A percentile compares a stretch with the other conserved stretches of the same genome.
These are phyloP conservation scores for Molossus molossus DNA, from an alignment of 2,797 vertebrate genomes.

Conservation along the genomic window DNA sequence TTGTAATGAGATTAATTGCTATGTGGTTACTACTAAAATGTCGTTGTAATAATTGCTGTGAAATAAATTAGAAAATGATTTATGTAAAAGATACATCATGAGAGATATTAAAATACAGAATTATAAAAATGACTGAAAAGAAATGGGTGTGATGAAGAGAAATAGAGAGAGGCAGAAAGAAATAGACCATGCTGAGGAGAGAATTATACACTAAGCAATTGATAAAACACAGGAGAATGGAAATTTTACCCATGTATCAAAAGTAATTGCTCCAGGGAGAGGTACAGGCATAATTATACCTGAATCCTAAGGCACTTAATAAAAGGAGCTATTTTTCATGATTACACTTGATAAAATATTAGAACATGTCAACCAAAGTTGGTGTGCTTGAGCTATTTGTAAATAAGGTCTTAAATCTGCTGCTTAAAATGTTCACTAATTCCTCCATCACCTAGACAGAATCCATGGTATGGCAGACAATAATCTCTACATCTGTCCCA, in stretches of 20 bases:
- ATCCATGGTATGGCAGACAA: background rate
- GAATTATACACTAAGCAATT: slow-evolving; percentile 19
- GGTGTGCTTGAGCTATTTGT: background rate
- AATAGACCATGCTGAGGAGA: background rate
- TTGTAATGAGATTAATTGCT: slow-evolving; percentile 68
- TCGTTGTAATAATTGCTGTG: slow-evolving; percentile 75
- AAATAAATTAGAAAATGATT: slow-evolving; percentile 80
- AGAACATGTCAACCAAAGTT: background rate
- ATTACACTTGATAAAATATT: background rate
- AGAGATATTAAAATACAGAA: slow-evolving; percentile 70
- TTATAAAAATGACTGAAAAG: slow-evolving; percentile 62
- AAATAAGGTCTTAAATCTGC: slow-evolving; percentile 29
- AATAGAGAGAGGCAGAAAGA: background rate
- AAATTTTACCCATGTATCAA: slow-evolving; percentile 1
- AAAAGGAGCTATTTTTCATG: background rate
- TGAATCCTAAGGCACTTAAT: background rate
- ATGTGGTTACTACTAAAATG: slow-evolving; percentile 70
- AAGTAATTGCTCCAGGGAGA: slow-evolving; percentile 16
- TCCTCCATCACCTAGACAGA: background rate
- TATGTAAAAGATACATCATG: slow-evolving; percentile 67
- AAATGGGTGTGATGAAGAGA: background rate
- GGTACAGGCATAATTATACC: background rate
- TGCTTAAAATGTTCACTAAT: slow-evolving; percentile 7
- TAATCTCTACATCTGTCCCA: background rate
- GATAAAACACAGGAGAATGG: background rate